Percentiles rank a stretch among this genome's conserved stretches.
phyloP scores from a whole-genome alignment of 2,888 invertebrate species.

The Platycnemis pennipes region DNA sequence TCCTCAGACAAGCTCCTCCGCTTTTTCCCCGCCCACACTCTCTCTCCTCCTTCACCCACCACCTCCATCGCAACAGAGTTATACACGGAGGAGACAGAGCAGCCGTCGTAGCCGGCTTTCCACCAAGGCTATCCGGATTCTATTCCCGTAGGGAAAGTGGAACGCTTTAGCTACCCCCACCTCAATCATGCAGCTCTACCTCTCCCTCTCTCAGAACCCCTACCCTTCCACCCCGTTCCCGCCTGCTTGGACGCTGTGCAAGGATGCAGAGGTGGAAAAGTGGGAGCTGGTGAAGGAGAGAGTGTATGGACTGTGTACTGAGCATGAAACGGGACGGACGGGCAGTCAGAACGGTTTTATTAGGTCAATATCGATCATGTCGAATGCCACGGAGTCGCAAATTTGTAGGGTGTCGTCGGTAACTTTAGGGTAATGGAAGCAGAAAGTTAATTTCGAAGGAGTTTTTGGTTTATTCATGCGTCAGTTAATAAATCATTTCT shows the following conservation, averaged over 20 bases:
- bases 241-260: neutral
- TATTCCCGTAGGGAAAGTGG: conserved; percentile 64
- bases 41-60: neutral
- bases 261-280: neutral
- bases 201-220: neutral
- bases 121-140: conserved; percentile 63
- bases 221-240: too few species aligned
- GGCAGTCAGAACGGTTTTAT: neutral
- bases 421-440: too few species aligned
- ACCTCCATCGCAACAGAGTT: neutral
- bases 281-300: neutral
- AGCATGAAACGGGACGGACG: neutral
- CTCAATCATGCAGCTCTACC: neutral
- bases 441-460: too few species aligned
- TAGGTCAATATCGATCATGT: neutral
- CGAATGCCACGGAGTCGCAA: too few species aligned
- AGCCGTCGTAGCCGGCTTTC: conserved; percentile 14
- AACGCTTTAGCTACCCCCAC: neutral
- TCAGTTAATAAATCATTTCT: too few species aligned
- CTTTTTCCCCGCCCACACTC: neutral
- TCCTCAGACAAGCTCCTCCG: neutral
- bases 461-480: too few species aligned
- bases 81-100: neutral
- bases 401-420: too few species aligned
- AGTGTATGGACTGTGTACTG: neutral